phyloP scores from a whole-genome alignment of 1,140 invertebrate genomes.

The Orius laevigatus region DNA sequence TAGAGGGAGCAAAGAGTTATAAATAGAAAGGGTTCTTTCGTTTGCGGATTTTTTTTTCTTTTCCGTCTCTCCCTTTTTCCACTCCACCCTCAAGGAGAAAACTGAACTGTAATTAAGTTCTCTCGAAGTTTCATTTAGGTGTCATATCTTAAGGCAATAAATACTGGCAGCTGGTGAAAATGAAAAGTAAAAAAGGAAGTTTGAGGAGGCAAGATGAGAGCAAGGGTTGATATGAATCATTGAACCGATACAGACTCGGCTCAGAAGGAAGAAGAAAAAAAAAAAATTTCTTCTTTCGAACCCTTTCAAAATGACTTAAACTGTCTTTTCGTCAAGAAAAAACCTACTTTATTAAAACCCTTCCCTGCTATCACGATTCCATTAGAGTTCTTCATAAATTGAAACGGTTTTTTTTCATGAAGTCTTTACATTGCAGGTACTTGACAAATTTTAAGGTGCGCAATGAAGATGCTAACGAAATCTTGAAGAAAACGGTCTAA shows the following conservation, averaged over 20 bases:
- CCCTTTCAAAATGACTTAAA: no score
- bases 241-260: background rate
- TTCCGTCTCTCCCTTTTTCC: slow-evolving; percentile 1
- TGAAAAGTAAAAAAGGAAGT: slow-evolving; percentile 12
- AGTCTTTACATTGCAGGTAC: no score
- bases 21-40: slow-evolving; percentile 15
- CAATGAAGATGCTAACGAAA: no score
- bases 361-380: no score
- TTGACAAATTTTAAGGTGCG: no score
- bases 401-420: no score
- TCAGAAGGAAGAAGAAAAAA: no score
- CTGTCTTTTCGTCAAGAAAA: no score
- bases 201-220: background rate
- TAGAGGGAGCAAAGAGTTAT: slow-evolving; percentile 14
- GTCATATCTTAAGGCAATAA: slow-evolving; percentile 20
- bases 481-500: no score
- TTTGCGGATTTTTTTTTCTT: slow-evolving; percentile 7
- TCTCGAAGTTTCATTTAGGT: slow-evolving; percentile 19
- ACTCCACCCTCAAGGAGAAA: slow-evolving; percentile 7
- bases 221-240: slow-evolving; percentile 6
- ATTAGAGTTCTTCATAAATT: no score
- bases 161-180: slow-evolving; percentile 19
- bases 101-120: slow-evolving; percentile 18
- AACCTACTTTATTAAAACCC: no score
- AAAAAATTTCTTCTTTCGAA: no score